These are phyloP conservation scores for Clangula hyemalis DNA, from an alignment of 2,797 vertebrate genomes.

Conservation along the genomic window DNA sequence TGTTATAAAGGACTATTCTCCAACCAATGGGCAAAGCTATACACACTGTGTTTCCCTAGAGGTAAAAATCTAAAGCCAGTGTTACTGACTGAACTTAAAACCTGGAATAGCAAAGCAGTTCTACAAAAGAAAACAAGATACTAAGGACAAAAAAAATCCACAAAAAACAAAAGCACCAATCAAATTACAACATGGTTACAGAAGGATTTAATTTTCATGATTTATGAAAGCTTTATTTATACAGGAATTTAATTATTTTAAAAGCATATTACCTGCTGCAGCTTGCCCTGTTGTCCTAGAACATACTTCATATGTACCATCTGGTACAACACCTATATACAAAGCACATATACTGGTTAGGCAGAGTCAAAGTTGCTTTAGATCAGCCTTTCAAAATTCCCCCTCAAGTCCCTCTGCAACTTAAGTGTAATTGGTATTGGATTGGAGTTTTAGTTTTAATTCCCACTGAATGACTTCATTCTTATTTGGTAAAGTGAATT, in stretches of 20 bases:
- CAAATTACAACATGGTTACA: background rate
- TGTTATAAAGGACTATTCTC: background rate
- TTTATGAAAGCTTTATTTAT: background rate
- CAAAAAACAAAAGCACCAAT: background rate
- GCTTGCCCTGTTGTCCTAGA: constrained; percentile 96
- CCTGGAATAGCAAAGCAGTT: background rate
- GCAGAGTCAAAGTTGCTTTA: background rate
- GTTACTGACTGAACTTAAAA: background rate
- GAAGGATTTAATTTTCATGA: background rate
- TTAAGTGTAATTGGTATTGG: background rate
- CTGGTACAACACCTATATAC: constrained; percentile 92
- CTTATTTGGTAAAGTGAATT: background rate
- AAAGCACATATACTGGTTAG: background rate
- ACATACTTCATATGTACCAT: constrained; percentile 98
- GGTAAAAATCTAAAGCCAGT: background rate
- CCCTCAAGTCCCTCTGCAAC: background rate
- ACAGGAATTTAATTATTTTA: background rate
- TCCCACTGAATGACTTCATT: background rate
- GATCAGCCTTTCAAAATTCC: background rate
- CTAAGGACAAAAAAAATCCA: background rate
- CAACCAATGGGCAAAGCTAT: background rate
- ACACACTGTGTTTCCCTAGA: background rate
- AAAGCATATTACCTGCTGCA: constrained; percentile 85
- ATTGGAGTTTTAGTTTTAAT: background rate
- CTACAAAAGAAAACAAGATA: background rate